Evolutionary conservation across 2,888 invertebrate genomes (phyloP).

Genomic region (Eupithecia centaureata): DNA sequence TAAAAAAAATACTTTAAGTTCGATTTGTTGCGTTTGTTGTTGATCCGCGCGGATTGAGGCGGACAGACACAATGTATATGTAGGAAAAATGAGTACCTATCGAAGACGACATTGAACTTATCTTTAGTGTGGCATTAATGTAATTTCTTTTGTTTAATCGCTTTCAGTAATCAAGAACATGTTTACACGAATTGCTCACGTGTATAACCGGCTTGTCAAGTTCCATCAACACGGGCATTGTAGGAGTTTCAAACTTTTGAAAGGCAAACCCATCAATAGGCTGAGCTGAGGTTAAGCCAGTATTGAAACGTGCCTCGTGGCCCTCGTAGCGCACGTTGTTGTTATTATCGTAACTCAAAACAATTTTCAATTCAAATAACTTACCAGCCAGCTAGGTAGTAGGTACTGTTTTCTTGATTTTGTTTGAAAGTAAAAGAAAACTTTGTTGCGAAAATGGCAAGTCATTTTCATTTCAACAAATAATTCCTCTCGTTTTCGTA

Average conservation of each 20-base stretch:
- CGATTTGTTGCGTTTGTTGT: constrained; percentile 7
- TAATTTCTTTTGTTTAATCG: constrained; percentile 9
- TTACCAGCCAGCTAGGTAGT: too few relatives aligned
- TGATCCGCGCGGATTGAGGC: too few relatives aligned
- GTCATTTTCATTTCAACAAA: neutral
- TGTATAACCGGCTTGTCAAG: constrained; percentile 27
- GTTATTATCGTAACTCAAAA: neutral
- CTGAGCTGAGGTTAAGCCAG: constrained; percentile 15
- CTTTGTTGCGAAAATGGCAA: neutral
- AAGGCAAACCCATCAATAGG: constrained; percentile 47
- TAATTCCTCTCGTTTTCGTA: neutral
- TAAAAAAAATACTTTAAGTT: constrained; percentile 20
- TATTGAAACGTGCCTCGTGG: constrained; percentile 53
- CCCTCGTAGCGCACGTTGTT: constrained; percentile 39
- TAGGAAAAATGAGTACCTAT: too few relatives aligned
- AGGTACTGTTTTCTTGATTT: neutral
- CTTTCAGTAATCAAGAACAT: constrained; percentile 28
- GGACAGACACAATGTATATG: too few relatives aligned
- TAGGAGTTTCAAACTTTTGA: constrained; percentile 42
- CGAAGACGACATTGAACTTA: too few relatives aligned
- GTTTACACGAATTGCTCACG: constrained; percentile 33
- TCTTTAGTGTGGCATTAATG: constrained; percentile 5
- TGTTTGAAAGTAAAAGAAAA: neutral
- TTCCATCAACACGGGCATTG: constrained; percentile 48
- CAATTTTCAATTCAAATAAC: neutral